Percentiles rank a stretch among this genome's conserved stretches.
Conservation (phyloP, 2,888 invertebrate species). For the Tetropium fuscum region DNA sequence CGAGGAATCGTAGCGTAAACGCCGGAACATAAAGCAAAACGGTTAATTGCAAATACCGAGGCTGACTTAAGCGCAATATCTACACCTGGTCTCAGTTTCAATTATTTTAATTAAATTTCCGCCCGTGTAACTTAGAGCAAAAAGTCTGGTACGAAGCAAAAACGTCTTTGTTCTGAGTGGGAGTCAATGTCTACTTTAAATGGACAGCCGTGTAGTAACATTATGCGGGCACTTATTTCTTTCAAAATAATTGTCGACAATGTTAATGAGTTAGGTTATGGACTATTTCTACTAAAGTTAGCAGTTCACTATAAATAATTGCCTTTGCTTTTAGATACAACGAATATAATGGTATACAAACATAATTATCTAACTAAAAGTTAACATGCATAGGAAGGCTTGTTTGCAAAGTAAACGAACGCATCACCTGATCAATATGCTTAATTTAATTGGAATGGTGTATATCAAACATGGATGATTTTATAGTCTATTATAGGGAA, state of each 20-base stretch:
- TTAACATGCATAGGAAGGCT: slow-evolving; percentile 1
- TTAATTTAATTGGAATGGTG: slow-evolving; percentile 6
- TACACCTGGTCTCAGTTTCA: neutral
- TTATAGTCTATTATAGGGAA: no score
- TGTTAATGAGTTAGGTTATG: no score
- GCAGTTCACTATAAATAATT: neutral
- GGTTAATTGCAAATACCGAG: slow-evolving; percentile 16
- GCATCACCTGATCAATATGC: neutral
- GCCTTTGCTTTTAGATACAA: neutral
- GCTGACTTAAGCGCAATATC: neutral
- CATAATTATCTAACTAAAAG: neutral
- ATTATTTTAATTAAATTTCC: neutral
- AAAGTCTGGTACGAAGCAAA: neutral
- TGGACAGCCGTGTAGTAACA: no score
- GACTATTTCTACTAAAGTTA: no score
- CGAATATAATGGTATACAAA: slow-evolving; percentile 3
- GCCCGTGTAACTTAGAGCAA: neutral
- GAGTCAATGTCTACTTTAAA: no score
- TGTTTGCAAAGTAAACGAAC: slow-evolving; percentile 1
- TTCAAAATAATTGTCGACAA: no score
- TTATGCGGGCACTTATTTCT: no score
- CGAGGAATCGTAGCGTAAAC: slow-evolving; percentile 11
- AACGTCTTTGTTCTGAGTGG: no score
- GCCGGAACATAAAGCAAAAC: slow-evolving; percentile 13
- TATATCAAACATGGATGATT: slow-evolving; percentile 10